Conservation (phyloP, 1,140 invertebrate species). For the Lepidurus packardi region DNA sequence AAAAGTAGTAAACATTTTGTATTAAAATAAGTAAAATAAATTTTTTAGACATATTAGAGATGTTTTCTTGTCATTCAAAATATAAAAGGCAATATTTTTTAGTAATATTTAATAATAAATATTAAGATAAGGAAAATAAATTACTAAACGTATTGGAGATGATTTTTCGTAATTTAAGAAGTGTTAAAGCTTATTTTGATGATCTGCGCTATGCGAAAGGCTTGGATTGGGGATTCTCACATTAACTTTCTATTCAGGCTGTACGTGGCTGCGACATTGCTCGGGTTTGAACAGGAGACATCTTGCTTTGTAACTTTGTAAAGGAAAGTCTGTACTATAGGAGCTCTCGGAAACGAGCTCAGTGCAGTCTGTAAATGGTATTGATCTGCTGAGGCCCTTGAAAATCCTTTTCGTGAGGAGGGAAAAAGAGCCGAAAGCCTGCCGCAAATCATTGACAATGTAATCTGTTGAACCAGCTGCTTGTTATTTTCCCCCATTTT, state of each 20-base stretch:
- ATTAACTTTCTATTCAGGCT: neutral
- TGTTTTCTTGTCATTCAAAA: neutral
- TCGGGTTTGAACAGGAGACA: neutral
- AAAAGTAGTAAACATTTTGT: neutral
- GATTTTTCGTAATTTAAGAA: neutral
- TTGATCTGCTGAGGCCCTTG: conserved; percentile 11
- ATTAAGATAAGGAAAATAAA: neutral
- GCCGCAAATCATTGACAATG: neutral
- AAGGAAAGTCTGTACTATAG: neutral
- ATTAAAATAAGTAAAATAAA: neutral
- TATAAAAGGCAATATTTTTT: no score
- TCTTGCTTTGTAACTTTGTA: neutral
- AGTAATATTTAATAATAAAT: no score
- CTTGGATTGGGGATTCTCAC: neutral
- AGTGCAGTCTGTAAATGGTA: neutral
- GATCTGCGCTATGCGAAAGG: neutral
- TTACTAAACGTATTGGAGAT: neutral
- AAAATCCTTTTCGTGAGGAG: neutral
- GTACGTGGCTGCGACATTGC: neutral
- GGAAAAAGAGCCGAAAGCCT: neutral
- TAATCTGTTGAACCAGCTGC: conserved; percentile 18
- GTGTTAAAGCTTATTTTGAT: neutral
- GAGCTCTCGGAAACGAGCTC: neutral
- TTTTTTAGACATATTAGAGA: neutral
- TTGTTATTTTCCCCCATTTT: neutral